Evolutionary conservation across 2,797 vertebrate genomes (phyloP), one percentile per base, ranked within the genome.

Genomic region (Oreonectes daqikongensis): DNA sequence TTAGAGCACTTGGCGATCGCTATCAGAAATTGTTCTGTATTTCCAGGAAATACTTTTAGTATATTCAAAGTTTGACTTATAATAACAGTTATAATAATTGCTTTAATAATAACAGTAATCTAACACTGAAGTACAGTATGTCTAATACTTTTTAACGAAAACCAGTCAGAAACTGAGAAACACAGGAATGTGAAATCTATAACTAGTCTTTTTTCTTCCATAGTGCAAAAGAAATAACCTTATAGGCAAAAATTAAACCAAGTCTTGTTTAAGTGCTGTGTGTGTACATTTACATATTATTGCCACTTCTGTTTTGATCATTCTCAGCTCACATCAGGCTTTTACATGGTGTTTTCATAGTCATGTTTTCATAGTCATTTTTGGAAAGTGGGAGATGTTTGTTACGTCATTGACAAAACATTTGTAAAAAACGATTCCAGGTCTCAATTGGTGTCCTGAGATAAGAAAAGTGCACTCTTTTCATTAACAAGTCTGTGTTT

Each of bases 341-440:
- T 77, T 59, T 48, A n/a, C n/a, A n/a, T n/a, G n/a, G n/a, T n/a
- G n/a, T 70, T 66, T 52, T n/a, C 38, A 60, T 24, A 55, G 48
- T 77, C n/a, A n/a, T 63, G 28, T 61, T 74, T 67, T 52, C 40
- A 60, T 53, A 7, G n/a, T 60, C 52, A 72, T 67, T 71, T 66
- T 32, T 72, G 69, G n/a, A 65, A 80, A 67, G 17, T 8, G 6
- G 48, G 26, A 20, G 55, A 9, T 15, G 46, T 72, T 72, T 72
- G 26, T 22, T 28, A 12, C 8, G 52, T 5, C n/a, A 11, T 24
- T 53, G 52, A 24, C 22, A 55, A 24, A 26, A 55, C 52, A 26
- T 63, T 72, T 72, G 44, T 7, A 38, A 30, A 61, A 52, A 38
- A 44, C 44, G 38, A 50, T 72, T 61, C 50, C n/a, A 63, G 32